Base-by-base conservation (phyloP, 2,888 invertebrate genomes). In the Agriopis marginaria region DNA sequence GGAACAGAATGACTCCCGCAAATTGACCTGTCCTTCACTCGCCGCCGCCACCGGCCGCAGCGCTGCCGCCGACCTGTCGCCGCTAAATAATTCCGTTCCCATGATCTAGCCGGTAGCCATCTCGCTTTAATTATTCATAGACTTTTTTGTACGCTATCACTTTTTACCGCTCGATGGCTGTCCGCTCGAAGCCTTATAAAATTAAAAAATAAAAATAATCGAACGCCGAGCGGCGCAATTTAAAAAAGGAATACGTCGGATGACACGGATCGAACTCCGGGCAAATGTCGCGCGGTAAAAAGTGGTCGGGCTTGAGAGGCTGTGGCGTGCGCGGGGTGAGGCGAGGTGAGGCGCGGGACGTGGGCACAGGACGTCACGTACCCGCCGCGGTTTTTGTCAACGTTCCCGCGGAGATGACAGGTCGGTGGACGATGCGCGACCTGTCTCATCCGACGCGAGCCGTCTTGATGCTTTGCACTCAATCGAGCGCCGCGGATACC, bases 201-300 rank as follows among this genome's bases (percentile, higher is more conserved):
- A 92, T 91, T 89, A 89, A 92, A 93, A 91, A 91, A 89, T 84
- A 90, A 92, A 92, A 90, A 89, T 89, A 91, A 91, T 89, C 89
- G 89, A 91, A 87, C 86, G 82, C 79, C 73, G 70, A 73, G 74
- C 87, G 88, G 88, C 89, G 92, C 91, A 93, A 92, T 93, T 93
- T 90, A 90, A 93, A 93, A 94, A 93, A 94, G 92, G 91, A 93
- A 92, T 92, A 93, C 90, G 93, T 92, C 92, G 90, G 92, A 93
- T 93, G 94, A 94, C 94, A 94, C 91, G 93, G 93, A 92, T 93
- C 93, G 94, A 94, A 94, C 94, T 93, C 94, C 91, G 93, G 94
- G 94, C 93, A 93, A 94, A 94, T 94, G 94, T 93, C 94, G 94
- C 93, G 91, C 90, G 87, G 89, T 93, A 93, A 94, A 94, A 94